Evolutionary conservation across 2,797 vertebrate species (phyloP).

Genomic region (Coilia nasus): DNA sequence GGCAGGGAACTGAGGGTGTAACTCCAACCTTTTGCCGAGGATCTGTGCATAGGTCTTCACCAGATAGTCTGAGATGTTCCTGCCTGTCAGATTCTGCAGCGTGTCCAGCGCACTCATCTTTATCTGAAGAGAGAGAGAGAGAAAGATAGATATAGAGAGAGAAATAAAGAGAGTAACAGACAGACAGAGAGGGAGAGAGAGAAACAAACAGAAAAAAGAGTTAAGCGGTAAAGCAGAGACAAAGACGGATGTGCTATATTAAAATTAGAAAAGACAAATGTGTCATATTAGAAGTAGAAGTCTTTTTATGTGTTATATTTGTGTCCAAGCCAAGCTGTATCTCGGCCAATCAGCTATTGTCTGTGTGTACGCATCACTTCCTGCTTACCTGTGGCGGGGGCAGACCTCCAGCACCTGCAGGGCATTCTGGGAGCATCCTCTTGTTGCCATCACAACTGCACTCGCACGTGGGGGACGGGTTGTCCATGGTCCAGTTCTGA

Average conservation of each 20-base stretch:
- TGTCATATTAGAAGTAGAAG: too few relatives aligned
- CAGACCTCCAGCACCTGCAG: conserved; percentile 87
- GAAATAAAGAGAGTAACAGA: background rate
- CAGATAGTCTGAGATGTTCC: conserved; percentile 95
- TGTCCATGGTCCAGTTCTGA: conserved; percentile 94
- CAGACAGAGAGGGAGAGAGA: background rate
- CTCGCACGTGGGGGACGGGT: conserved; percentile 89
- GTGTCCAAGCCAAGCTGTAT: too few relatives aligned
- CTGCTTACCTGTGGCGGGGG: conserved; percentile 87
- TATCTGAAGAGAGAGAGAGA: conserved; percentile 67
- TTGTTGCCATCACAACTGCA: conserved; percentile 90
- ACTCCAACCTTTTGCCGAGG: conserved; percentile 89
- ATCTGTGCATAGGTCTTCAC: conserved; percentile 97
- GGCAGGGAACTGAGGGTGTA: too few relatives aligned
- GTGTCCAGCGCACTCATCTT: conserved; percentile 85
- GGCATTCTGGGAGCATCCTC: conserved; percentile 95
- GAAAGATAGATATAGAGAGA: background rate
- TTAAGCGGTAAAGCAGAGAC: too few relatives aligned
- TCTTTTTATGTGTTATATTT: too few relatives aligned
- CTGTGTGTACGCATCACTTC: background rate
- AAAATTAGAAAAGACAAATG: background rate
- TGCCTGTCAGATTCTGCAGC: conserved; percentile 91
- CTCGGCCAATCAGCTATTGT: background rate
- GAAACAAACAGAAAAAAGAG: background rate
- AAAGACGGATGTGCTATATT: too few relatives aligned